Percentiles rank a stretch among this genome's conserved stretches.
phyloP scores from a whole-genome alignment of 2,797 vertebrate species.

The Halcyon smyrnensis region DNA sequence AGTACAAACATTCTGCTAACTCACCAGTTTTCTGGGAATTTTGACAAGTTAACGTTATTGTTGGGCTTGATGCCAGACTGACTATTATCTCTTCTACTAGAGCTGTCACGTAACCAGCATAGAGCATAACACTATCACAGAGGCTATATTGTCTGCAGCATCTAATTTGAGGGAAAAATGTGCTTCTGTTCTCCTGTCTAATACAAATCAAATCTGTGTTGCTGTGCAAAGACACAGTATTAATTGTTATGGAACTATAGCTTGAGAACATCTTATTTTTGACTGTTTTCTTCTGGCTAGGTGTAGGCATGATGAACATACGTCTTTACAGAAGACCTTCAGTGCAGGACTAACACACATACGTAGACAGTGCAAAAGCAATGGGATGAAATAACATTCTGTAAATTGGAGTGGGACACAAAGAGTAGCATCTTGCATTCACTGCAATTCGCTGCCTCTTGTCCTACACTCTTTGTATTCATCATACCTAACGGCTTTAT shows the following conservation, averaged over 20 bases:
- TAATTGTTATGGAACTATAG: neutral
- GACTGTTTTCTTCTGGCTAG: neutral
- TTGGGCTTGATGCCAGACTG: slow-evolving; percentile 4
- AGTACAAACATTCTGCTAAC: slow-evolving; percentile 14
- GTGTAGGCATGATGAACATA: neutral
- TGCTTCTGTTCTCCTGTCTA: neutral
- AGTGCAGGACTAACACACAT: fast-evolving
- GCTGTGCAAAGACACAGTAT: neutral
- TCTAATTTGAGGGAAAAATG: neutral
- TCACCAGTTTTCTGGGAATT: slow-evolving; percentile 39
- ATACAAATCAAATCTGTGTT: neutral
- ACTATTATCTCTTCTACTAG: neutral
- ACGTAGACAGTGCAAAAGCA: fast-evolving
- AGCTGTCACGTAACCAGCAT: neutral
- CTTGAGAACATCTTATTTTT: neutral
- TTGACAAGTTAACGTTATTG: neutral
- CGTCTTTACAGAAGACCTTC: neutral
- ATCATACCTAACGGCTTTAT: neutral
- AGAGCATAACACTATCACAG: neutral
- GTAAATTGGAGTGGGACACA: neutral
- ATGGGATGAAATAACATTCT: fast-evolving
- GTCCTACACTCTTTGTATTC: neutral
- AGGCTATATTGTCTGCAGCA: neutral
- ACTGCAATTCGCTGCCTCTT: neutral
- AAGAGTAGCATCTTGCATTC: neutral